Evolutionary conservation across 2,888 invertebrate species (phyloP).

Genomic region (Selenia dentaria): DNA sequence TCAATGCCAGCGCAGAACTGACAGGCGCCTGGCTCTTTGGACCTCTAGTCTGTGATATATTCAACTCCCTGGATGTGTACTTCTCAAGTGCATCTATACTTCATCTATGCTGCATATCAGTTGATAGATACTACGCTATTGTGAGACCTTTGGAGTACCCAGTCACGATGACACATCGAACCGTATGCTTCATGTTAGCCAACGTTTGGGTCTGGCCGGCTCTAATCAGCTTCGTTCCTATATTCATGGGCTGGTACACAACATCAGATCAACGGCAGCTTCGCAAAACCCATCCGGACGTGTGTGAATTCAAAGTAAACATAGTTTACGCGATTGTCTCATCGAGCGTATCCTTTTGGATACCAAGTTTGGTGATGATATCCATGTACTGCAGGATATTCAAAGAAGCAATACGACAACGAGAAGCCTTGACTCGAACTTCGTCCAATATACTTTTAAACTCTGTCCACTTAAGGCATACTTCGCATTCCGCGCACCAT

Average conservation of each 20-base stretch:
- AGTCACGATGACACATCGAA: slow-evolving; percentile 94
- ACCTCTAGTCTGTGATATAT: slow-evolving; percentile 95
- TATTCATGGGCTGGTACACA: slow-evolving; percentile 98
- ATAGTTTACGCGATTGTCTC: slow-evolving; percentile 94
- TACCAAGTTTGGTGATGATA: slow-evolving; percentile 96
- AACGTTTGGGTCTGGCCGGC: slow-evolving; percentile 97
- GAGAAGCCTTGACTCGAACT: slow-evolving; percentile 93
- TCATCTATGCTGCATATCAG: slow-evolving; percentile 97
- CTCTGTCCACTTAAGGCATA: slow-evolving; percentile 92
- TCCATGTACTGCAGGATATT: slow-evolving; percentile 95
- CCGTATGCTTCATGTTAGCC: slow-evolving; percentile 92
- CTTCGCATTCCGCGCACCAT: slow-evolving; percentile 89
- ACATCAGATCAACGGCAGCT: slow-evolving; percentile 90
- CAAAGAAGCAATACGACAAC: slow-evolving; percentile 92
- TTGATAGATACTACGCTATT: slow-evolving; percentile 96
- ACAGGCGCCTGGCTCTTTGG: slow-evolving; percentile 96
- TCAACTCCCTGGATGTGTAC: slow-evolving; percentile 97
- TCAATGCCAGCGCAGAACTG: slow-evolving; percentile 94
- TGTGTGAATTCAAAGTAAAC: slow-evolving; percentile 94
- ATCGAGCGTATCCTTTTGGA: slow-evolving; percentile 96
- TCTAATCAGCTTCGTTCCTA: slow-evolving; percentile 96
- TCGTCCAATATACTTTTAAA: slow-evolving; percentile 94
- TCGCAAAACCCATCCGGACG: slow-evolving; percentile 87
- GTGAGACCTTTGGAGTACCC: slow-evolving; percentile 96
- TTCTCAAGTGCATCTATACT: slow-evolving; percentile 96